Base-by-base conservation (phyloP, 2,888 invertebrate species). In the Tholera decimalis region DNA sequence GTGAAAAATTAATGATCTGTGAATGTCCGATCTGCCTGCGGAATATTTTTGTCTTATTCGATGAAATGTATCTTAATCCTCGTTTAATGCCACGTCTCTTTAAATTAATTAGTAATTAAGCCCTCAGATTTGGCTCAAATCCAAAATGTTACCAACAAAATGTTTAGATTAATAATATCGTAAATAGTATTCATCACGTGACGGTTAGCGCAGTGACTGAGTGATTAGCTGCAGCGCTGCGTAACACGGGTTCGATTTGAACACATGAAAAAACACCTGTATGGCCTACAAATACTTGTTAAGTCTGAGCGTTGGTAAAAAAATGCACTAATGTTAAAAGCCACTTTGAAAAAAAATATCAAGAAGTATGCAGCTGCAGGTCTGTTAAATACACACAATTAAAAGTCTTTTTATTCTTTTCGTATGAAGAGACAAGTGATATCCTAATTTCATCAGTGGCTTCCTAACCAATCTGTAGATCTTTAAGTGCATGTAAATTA, bases 401-500 rank as follows among this genome's bases (percentile, higher is more conserved):
- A 22, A 18, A 22, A 24, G 6, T n/a, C 18, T 1, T n/a, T 20
- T 2, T n/a, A n/a, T n/a, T 24, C 11, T 33, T 8, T 44, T 37
- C n/a, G 9, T n/a, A 28, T 20, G 2, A 15, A 46, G 2, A 11
- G n/a, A 20, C 9, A 39, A 24, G 1, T 18, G 9, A 18, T 37
- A 13, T 35, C 11, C 30, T 7, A 50, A 41, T 55, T 22, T 24
- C 28, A 1, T 33, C 26, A 44, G 5, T 8, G 39, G 7, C 47
- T 63, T 39, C 46, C 11, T 44, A 18, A 44, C 35, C 20, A 30
- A 57, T 18, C 8, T 24, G n/a, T 37, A 44, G 7, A 44, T 65
- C 49, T 72, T 72, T 63, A 65, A 69, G 53, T 71, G 69, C 61
- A 71, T 77, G 72, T 81, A 68, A 72, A 79, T 73, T 59, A 59